These are phyloP conservation scores for Gorsachius magnificus DNA, from an alignment of 2,797 vertebrate genomes.

Conservation along the genomic window DNA sequence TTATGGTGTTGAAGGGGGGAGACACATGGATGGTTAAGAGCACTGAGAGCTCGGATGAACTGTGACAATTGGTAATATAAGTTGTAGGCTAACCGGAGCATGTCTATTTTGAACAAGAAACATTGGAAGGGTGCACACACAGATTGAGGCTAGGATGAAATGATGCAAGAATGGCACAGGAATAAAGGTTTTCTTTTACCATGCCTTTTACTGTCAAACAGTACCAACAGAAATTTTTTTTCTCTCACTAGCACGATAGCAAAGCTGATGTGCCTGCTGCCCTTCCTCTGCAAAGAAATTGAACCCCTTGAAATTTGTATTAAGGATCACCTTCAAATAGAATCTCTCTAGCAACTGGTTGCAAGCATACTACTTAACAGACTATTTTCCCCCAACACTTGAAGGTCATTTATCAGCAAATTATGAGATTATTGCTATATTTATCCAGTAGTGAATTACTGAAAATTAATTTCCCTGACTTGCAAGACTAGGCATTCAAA, in stretches of 20 bases:
- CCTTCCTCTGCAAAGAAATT: background rate
- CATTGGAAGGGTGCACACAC: background rate
- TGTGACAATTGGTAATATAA: background rate
- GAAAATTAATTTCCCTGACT: background rate
- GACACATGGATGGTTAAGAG: background rate
- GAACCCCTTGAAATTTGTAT: background rate
- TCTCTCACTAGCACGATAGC: background rate
- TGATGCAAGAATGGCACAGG: background rate
- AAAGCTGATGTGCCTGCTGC: background rate
- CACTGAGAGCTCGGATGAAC: background rate
- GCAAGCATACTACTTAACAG: background rate
- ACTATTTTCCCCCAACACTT: background rate
- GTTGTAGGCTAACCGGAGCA: background rate
- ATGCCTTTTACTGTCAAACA: background rate
- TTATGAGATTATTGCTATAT: background rate
- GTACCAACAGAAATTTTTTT: background rate
- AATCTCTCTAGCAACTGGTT: background rate
- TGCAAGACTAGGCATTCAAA: background rate
- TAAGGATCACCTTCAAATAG: background rate
- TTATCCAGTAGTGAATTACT: background rate
- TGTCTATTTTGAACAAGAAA: background rate
- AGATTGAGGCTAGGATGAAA: background rate
- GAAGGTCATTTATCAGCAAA: background rate
- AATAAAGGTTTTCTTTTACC: background rate
- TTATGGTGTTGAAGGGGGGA: background rate